A percentile compares a stretch with the other conserved stretches of the same genome.
Conservation (phyloP, 2,113 vertebrate species). For the Sialia sialis region DNA sequence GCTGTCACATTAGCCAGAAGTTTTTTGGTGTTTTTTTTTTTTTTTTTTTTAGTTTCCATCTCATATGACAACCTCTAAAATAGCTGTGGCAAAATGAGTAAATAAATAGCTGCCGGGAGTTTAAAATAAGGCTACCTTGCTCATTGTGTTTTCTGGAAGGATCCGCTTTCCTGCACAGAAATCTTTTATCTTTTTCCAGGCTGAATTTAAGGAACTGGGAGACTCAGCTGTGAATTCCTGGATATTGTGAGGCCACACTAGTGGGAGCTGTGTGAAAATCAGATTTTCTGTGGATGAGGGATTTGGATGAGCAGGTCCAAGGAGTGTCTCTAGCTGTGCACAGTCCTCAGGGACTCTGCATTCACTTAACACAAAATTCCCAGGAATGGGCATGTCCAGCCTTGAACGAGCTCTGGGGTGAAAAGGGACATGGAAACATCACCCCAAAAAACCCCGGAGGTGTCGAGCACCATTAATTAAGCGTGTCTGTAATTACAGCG, state of each 20-base stretch:
- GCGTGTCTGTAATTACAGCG: background rate
- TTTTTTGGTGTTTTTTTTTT: background rate
- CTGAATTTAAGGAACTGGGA: background rate
- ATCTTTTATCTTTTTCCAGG: background rate
- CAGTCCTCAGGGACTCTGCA: background rate
- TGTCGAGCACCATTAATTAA: accelerated
- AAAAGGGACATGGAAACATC: background rate
- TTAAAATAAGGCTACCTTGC: slow-evolving; percentile 23
- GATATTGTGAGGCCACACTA: background rate
- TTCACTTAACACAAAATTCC: background rate
- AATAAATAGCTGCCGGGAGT: slow-evolving; percentile 4
- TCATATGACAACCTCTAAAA: slow-evolving; percentile 41
- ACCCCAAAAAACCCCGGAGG: background rate
- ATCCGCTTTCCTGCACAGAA: background rate
- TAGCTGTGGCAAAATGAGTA: background rate
- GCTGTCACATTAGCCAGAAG: background rate
- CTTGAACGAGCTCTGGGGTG: background rate
- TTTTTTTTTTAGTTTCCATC: background rate
- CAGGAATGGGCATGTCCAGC: background rate
- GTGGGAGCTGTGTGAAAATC: background rate
- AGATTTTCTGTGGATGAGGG: background rate
- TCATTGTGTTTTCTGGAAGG: background rate
- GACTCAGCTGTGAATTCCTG: background rate
- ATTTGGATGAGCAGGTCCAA: background rate
- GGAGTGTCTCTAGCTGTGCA: accelerated